These are phyloP conservation scores for Gobio gobio DNA, from an alignment of 2,113 vertebrate species.

Conservation along the genomic window DNA sequence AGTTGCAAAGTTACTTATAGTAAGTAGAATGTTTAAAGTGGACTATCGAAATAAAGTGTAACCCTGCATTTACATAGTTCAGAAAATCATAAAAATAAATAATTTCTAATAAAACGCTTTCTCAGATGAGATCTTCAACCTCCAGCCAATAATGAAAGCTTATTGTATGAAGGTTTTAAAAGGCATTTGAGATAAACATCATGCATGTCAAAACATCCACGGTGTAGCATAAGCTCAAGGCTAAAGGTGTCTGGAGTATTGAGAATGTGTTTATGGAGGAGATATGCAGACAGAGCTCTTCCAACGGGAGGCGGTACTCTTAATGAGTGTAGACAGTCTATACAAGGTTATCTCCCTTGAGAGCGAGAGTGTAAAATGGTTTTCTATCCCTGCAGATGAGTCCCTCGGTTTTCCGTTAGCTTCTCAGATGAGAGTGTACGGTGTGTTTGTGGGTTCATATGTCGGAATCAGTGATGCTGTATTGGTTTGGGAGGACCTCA, in stretches of 20 bases:
- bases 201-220: conserved; percentile 4
- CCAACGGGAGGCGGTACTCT: neutral
- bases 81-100: neutral
- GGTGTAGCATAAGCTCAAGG: conserved; percentile 12
- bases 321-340: conserved; percentile 54
- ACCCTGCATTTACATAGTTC: neutral
- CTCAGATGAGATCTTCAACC: neutral
- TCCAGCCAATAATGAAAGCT: neutral
- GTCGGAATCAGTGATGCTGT: neutral
- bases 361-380: conserved; percentile 46
- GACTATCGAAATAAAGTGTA: no score
- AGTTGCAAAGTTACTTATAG: no score
- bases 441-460: conserved; percentile 30
- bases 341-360: conserved; percentile 46
- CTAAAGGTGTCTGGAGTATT: conserved; percentile 17
- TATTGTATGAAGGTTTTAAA: neutral
- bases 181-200: conserved; percentile 12
- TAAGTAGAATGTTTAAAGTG: no score
- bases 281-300: neutral
- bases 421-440: conserved; percentile 18
- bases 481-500: conserved; percentile 4
- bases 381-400: conserved; percentile 49
- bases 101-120: neutral
- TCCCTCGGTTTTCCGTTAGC: conserved; percentile 32
- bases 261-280: conserved; percentile 32